A percentile compares a stretch with the other conserved stretches of the same genome.
Evolutionary conservation across 2,797 vertebrate species (phyloP).

Genomic region (Fundulus diaphanus): DNA sequence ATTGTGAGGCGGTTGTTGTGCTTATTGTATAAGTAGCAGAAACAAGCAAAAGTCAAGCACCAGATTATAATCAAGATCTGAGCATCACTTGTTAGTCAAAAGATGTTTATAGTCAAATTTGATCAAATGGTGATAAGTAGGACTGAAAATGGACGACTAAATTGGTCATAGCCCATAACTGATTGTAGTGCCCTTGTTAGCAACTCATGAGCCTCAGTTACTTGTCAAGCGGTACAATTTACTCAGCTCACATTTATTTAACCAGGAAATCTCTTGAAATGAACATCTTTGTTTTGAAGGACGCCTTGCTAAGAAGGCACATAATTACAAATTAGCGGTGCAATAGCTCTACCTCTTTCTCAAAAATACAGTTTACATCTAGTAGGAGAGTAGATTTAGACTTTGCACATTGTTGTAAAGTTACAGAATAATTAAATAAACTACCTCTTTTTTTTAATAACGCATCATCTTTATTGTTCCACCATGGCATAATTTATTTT

Average conservation of each 20-base stretch:
- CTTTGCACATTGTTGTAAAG: neutral
- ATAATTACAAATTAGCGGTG: neutral
- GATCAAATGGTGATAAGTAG: neutral
- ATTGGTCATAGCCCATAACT: neutral
- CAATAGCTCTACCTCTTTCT: neutral
- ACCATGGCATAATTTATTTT: neutral
- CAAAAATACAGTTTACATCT: neutral
- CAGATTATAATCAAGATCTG: neutral
- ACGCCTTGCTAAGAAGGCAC: neutral
- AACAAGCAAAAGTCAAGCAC: neutral
- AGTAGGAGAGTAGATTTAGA: neutral
- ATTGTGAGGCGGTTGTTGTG: constrained; percentile 12
- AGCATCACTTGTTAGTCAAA: neutral
- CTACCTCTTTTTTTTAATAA: neutral
- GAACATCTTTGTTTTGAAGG: neutral
- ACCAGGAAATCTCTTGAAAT: neutral
- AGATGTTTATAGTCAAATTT: neutral
- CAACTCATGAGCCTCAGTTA: neutral
- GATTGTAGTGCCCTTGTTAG: neutral
- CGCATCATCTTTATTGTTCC: too few relatives aligned
- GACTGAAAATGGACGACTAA: neutral
- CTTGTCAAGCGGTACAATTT: neutral
- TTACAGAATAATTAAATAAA: neutral
- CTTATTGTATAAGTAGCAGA: constrained; percentile 1
- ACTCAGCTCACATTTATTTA: neutral